Evolutionary conservation across 2,797 vertebrate species (phyloP), one percentile per base, ranked within the genome.

Genomic region (Pagetopsis macropterus): DNA sequence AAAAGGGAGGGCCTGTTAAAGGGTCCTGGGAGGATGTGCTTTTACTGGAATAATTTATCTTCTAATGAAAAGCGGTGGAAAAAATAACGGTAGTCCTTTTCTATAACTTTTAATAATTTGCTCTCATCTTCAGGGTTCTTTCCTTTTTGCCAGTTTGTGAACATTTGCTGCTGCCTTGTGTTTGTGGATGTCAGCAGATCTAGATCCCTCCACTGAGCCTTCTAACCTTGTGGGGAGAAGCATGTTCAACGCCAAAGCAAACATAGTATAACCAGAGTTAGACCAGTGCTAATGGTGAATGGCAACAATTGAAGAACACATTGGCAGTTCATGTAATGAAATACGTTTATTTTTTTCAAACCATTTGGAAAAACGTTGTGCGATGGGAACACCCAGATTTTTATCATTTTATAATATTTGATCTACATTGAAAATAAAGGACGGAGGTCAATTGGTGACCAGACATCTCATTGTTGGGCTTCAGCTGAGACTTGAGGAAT

Each of bases 111-210:
- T 64, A 62, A 79, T 82, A 52, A 55, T 55, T 82, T 65, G 23
- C 40, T 75, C 65, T 52, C 21, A 10, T 79, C 93, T 93, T 91
- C 92, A n/a, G 73, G 64, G 33, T 76, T 72, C 71, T 79, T 65
- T 84, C 40, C 67, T 58, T 70, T 93, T 72, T 96, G 95, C 94
- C 95, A 96, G 95, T 94, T 94, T 93, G 84, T 94, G 94, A 81
- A 96, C 96, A 97, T 96, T 96, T 95, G 95, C 92, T 92, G 94
- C 94, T 94, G 93, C 91, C 78, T 81, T 92, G 92, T 93, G 93
- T 96, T 96, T 79, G 91, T 93, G 94, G 92, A 92, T 93, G 95
- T 97, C 96, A 97, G 96, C 96, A 96, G 87, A 96, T 97, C 95
- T 94, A 87, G 89, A 94, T 91, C 89, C 87, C 92, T 96, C 95